Base-by-base conservation (phyloP, 2,888 invertebrate genomes). In the Leucoma salicis region DNA sequence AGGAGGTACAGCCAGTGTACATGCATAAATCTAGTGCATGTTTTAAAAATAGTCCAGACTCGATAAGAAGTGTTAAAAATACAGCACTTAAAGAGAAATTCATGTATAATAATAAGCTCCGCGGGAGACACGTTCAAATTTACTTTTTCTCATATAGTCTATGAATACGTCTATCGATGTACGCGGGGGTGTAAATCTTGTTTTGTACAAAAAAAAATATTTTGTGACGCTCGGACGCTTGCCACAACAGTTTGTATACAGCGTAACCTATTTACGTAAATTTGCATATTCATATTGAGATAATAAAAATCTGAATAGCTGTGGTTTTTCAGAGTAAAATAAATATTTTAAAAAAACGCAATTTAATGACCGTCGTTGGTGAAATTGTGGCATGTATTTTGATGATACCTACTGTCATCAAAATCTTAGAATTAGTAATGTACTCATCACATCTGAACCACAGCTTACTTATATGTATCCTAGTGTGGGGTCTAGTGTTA, bases 141-240 rank as follows among this genome's bases (percentile, higher is more conserved):
- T 39, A 46, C 32, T 53, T 61, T 56, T 61, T 47, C 50, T 49
- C 41, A 34, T 43, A 46, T 48, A 43, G 39, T 51, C 57, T 51
- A 45, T 60, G 66, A 57, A 61, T 60, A 59, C 49, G 57, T 56
- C 54, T 53, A 53, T 52, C 56, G 62, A 52, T 55, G 38, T 53
- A 52, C 59, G 70, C 52, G 68, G 68, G 66, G 63, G 69, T 59
- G 53, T 52, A 35, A 48, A 49, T 40, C 31, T 42, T 10, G 15
- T 39, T 40, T 46, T 41, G 38, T 40, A 27, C 12, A 21, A 31
- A 12, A 16, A 47, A 41, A 49, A 39, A 50, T 42, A 16, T 50
- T 47, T 51, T 57, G 42, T 49, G 50, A 46, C 50, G 13, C 37
- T 37, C 51, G 33, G 14, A 36, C 48, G 35, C 37, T 49, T 38